Evolutionary conservation across 2,888 invertebrate genomes (phyloP).

Genomic region (Eupsilia transversa): DNA sequence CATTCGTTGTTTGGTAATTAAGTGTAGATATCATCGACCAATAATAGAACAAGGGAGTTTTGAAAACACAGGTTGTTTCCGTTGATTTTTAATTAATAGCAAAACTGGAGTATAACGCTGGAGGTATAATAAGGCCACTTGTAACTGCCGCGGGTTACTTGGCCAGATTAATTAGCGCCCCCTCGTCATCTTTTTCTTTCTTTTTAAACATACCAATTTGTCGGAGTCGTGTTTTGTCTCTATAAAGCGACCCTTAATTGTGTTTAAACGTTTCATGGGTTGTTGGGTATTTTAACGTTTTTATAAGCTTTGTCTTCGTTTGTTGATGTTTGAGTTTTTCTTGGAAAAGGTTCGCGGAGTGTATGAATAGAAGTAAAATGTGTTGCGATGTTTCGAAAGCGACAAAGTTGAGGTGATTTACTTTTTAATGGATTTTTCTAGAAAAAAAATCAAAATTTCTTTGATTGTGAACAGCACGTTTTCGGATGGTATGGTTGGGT

Average conservation of each 20-base stretch:
- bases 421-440: neutral
- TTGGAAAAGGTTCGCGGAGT: slow-evolving; percentile 3
- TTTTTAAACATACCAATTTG: slow-evolving; percentile 60
- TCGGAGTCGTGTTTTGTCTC: slow-evolving; percentile 55
- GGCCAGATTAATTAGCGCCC: slow-evolving; percentile 56
- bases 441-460: no score
- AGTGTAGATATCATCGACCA: slow-evolving; percentile 35
- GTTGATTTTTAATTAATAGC: slow-evolving; percentile 63
- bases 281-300: slow-evolving; percentile 45
- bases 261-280: slow-evolving; percentile 63
- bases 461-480: no score
- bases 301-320: slow-evolving; percentile 30
- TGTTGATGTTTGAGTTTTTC: slow-evolving; percentile 44
- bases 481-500: neutral
- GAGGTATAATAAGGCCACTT: slow-evolving; percentile 65
- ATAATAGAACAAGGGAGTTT: slow-evolving; percentile 21
- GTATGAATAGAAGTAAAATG: slow-evolving; percentile 1
- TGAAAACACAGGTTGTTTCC: slow-evolving; percentile 22
- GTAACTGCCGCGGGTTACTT: slow-evolving; percentile 58
- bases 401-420: neutral
- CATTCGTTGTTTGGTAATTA: slow-evolving; percentile 29
- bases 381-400: neutral
- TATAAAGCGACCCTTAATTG: slow-evolving; percentile 59
- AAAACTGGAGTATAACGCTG: no score
- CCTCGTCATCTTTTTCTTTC: slow-evolving; percentile 41